phyloP scores from a whole-genome alignment of 2,113 vertebrate species.

The Pardalotus punctatus region DNA sequence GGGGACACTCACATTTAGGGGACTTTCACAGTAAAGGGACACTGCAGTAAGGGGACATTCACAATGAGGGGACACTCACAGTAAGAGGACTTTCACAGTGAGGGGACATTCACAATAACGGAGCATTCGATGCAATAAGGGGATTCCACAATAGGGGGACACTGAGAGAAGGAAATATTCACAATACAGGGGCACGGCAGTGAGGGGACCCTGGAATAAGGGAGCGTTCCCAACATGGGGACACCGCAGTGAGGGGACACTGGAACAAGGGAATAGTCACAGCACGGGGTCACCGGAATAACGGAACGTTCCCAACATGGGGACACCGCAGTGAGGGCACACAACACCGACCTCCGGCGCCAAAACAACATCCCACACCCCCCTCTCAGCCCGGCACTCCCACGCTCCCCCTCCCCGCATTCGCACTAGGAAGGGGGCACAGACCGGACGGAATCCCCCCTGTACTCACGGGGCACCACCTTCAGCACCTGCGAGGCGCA shows the following conservation, averaged over 20 bases:
- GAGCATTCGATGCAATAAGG: no score
- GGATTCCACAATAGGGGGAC: no score
- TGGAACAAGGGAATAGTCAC: neutral
- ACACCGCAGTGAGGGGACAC: neutral
- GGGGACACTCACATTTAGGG: no score
- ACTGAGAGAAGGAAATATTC: no score
- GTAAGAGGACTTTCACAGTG: no score
- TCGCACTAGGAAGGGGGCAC: accelerated
- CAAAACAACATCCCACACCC: neutral
- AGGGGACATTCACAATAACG: no score
- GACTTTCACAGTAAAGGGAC: no score
- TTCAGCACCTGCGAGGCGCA: conserved; percentile 74
- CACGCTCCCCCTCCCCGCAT: neutral
- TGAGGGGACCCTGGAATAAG: neutral
- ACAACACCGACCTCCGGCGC: neutral
- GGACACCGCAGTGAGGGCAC: neutral
- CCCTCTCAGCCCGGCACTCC: no score
- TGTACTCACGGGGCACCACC: conserved; percentile 86
- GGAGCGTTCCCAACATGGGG: neutral
- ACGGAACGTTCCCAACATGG: neutral
- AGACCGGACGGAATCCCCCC: neutral
- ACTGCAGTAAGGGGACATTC: no score
- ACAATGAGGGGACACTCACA: no score
- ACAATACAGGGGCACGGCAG: neutral
- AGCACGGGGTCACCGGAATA: neutral